Base-by-base conservation (phyloP, 1,140 invertebrate species). In the Acromyrmex heyeri region DNA sequence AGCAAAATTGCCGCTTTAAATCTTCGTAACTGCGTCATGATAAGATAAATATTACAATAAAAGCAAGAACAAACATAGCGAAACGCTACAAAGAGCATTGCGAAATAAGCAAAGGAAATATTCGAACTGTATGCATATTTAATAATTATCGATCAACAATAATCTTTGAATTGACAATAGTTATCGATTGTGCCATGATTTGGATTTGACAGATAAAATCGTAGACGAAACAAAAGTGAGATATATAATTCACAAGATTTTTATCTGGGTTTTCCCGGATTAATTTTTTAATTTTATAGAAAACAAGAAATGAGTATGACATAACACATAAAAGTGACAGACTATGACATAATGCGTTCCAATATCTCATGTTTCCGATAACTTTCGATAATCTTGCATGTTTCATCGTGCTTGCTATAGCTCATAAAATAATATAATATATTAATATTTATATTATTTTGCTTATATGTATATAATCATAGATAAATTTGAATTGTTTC, bases 41-140 rank as follows among this genome's bases (percentile, higher is more conserved):
- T 76, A 83, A 83, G 79, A 83, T 83, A 83, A 53, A 57, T 38
- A n/a, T 27, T 79, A 10, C 2, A 78, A 30, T 27, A 34, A 16
- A 24, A 4, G 3, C 12, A 18, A 75, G n/a, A 57, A n/a, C 27
- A 57, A 75, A 24, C 7, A 16, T 30, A 34, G 38, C 4, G 3
- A 27, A 72, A 24, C 7, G 30, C 62, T 65, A 67, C 8, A 3
- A 27, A 72, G 10, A 38, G 18, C 16, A 65, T 65, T 12, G 0
- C 7, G 8, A 59, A 59, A 44, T 16, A 27, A 18, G n/a, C n/a
- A 7, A 61, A 18, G 21, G 4, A 44, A 24, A 62, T 44, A 59
- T 38, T 1, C 16, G 14, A 61, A 38, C 18, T 67, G 34, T 2
- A 21, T 2, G 1, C 4, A 67, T 4, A 5, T 34, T 34, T 34